Conservation (phyloP, 2,888 invertebrate species). For the Cheilosia impressa region DNA sequence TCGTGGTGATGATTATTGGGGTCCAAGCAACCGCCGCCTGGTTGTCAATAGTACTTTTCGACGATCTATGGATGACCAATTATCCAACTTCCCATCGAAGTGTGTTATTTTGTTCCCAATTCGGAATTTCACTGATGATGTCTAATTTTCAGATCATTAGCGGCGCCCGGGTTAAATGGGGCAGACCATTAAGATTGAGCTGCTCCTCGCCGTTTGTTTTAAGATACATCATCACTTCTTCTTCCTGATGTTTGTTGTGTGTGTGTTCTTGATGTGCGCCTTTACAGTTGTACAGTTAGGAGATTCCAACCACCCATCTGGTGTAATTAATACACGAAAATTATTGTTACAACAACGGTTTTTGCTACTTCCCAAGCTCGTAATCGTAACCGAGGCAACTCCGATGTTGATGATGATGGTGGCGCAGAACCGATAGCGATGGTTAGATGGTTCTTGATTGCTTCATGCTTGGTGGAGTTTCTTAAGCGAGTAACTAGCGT, state of each 20-base stretch:
- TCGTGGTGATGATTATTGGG: slow-evolving; percentile 13
- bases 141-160: slow-evolving; percentile 55
- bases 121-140: slow-evolving; percentile 11
- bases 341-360: slow-evolving; percentile 62
- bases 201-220: slow-evolving; percentile 23
- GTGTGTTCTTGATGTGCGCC: slow-evolving; percentile 15
- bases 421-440: slow-evolving; percentile 28
- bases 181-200: slow-evolving; percentile 41
- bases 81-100: neutral
- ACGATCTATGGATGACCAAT: slow-evolving; percentile 6
- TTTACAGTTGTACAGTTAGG: slow-evolving; percentile 50
- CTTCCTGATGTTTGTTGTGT: slow-evolving; percentile 44
- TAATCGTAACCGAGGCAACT: slow-evolving; percentile 52
- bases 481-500: slow-evolving; percentile 3
- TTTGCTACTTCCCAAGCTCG: slow-evolving; percentile 29
- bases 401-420: slow-evolving; percentile 24
- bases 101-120: neutral
- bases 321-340: slow-evolving; percentile 70
- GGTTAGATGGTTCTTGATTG: slow-evolving; percentile 72
- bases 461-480: slow-evolving; percentile 67
- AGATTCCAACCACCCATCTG: slow-evolving; percentile 47
- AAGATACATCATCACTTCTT: slow-evolving; percentile 49
- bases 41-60: slow-evolving; percentile 53
- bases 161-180: slow-evolving; percentile 14
- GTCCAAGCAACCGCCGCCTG: neutral